Evolutionary conservation across 2,888 invertebrate genomes (phyloP), one percentile per base, ranked within the genome.

Genomic region (Ptycholaimellus sp.): DNA sequence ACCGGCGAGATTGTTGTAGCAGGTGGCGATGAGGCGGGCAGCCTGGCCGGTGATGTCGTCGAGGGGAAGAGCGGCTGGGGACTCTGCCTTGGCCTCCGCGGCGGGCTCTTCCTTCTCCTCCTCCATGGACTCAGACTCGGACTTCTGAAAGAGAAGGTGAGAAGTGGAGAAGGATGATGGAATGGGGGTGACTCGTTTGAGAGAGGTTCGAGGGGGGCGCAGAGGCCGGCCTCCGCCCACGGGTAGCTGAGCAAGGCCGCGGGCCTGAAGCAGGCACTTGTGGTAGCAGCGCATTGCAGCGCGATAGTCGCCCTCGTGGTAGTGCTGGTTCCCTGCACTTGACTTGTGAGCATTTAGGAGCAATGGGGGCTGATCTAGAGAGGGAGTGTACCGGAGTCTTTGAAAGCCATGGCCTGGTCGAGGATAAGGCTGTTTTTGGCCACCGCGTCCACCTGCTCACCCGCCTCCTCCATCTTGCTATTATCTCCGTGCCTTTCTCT

Each of bases 1-100:
- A 36, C 36, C 36, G 23, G 43, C 43, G 16, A 43, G 37, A 23
- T 43, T 43, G 35, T 42, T 43, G 37, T 43, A 43, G 33, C 42
- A 43, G 27, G 37, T 42, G 32, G 35, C 19, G 13, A 39, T 25
- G 18, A 35, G n/a, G n/a, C n/a, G n/a, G n/a, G n/a, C n/a, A n/a
- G n/a, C n/a, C n/a, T n/a, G n/a, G n/a, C n/a, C n/a, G n/a, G n/a
- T n/a, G n/a, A n/a, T n/a, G n/a, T n/a, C n/a, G n/a, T n/a, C n/a
- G n/a, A n/a, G n/a, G n/a, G n/a, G n/a, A n/a, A n/a, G n/a, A n/a
- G n/a, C n/a, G n/a, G n/a, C n/a, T n/a, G n/a, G n/a, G n/a, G n/a
- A n/a, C n/a, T n/a, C n/a, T n/a, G n/a, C n/a, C n/a, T n/a, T n/a
- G n/a, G n/a, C n/a, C n/a, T n/a, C 18, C 9, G 22, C 16, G 9